These are phyloP conservation scores for Carcharodon carcharias DNA, from an alignment of 2,797 vertebrate genomes.

Conservation along the genomic window DNA sequence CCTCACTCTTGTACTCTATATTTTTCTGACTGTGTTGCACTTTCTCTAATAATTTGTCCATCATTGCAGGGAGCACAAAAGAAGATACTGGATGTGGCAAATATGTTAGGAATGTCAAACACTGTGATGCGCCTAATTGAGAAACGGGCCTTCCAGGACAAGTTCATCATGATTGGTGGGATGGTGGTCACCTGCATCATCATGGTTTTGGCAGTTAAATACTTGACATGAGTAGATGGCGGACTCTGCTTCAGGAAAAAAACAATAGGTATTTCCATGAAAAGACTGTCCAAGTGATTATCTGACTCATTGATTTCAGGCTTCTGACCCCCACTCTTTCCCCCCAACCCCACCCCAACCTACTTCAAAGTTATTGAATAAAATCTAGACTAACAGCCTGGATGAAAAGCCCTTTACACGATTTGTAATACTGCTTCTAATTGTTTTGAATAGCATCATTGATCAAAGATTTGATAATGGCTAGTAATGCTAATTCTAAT, in stretches of 20 bases:
- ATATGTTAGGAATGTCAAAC: constrained; percentile 92
- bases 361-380: neutral
- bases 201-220: constrained; percentile 84
- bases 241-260: neutral
- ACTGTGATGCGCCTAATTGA: constrained; percentile 95
- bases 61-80: constrained; percentile 80
- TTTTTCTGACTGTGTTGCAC: neutral
- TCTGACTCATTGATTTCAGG: neutral
- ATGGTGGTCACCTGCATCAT: constrained; percentile 88
- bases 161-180: constrained; percentile 91
- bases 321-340: neutral
- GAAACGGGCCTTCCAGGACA: constrained; percentile 88
- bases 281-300: neutral
- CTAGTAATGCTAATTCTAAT: neutral
- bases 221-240: constrained; percentile 73
- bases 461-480: neutral
- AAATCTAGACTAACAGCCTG: neutral
- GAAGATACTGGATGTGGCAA: constrained; percentile 95
- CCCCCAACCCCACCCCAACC: neutral
- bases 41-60: constrained; percentile 9
- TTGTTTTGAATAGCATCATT: neutral
- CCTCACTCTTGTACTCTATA: neutral
- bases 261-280: neutral
- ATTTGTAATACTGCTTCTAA: neutral
- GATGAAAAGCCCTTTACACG: neutral